Base-by-base conservation (phyloP, 2,797 vertebrate species). In the Paguma larvata region DNA sequence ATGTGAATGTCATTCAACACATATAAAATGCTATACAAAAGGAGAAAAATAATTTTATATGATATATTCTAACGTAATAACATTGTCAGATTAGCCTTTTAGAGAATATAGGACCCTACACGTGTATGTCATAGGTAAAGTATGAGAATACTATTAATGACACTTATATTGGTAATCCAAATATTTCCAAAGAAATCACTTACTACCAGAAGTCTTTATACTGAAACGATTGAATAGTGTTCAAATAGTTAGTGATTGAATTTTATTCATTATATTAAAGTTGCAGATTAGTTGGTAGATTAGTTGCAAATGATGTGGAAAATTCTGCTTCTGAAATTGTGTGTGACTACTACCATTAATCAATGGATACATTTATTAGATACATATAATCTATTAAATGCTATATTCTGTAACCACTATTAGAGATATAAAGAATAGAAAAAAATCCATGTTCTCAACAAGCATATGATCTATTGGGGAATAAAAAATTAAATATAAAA, bases 401-500 rank as follows among this genome's bases (percentile, higher is more conserved):
- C 0, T 86, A 8, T 92, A 51, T 13, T 83, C 3, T 97, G 23
- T 78, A 46, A 27, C 48, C 9, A 46, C 4, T 56, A 9, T 79
- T 9, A 65, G 51, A 84, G 9, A 13, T 70, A 67, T 3, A 32
- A 94, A 91, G 23, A 92, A 51, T 46, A 14, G 32, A 8, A 41
- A 34, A 94, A 25, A 53, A 41, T 27, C 12, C 15, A n/a, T 78
- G 1, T 53, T 9, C 46, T 92, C 12, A 85, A 77, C 16, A 27
- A 78, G 15, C 6, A 62, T 65, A 32, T 56, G 5, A 48, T 44
- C n/a, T 84, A 65, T n/a, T 46, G 51, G 3, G 19, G 11, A 92
- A 59, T 92, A 56, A 85, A 67, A 80, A 63, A 44, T 62, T 73
- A 84, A 53, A 56, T 77, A 68, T 65, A 82, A 94, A 95, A 67